Conservation (phyloP, 2,888 invertebrate species). For the Mesodorylaimus sp. region DNA sequence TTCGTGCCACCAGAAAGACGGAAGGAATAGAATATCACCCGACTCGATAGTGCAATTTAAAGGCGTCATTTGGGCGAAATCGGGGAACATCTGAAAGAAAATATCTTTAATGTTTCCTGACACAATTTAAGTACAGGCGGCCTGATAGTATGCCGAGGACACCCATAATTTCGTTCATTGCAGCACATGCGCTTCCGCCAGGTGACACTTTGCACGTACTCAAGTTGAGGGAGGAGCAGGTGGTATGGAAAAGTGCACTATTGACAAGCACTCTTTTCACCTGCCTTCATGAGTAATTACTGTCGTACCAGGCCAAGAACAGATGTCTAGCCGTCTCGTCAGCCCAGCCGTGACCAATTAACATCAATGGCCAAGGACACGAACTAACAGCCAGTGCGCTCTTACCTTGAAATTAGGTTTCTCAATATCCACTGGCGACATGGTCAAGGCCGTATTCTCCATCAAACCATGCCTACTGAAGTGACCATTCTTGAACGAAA, state of each 20-base stretch:
- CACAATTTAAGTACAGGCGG: not conserved
- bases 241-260: too few relatives aligned
- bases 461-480: constrained; percentile 22
- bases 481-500: constrained; percentile 16
- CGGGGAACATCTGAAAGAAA: constrained; percentile 26
- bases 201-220: too few relatives aligned
- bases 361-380: not conserved
- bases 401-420: constrained; percentile 25
- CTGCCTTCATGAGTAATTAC: too few relatives aligned
- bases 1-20: constrained; percentile 33
- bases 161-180: too few relatives aligned
- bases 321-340: too few relatives aligned
- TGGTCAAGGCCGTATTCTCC: constrained; percentile 31
- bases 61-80: constrained; percentile 22
- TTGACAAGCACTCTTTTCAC: too few relatives aligned
- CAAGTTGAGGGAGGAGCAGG: too few relatives aligned
- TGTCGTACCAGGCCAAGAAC: too few relatives aligned
- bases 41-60: constrained; percentile 28
- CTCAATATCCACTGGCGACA: constrained; percentile 27
- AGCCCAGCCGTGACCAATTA: too few relatives aligned
- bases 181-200: too few relatives aligned
- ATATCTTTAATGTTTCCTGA: not conserved
- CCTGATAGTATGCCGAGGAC: too few relatives aligned
- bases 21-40: constrained; percentile 30
- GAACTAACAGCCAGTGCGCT: not conserved